Conservation (phyloP, 2,113 vertebrate genomes). For the Chloropsis cyanopogon region DNA sequence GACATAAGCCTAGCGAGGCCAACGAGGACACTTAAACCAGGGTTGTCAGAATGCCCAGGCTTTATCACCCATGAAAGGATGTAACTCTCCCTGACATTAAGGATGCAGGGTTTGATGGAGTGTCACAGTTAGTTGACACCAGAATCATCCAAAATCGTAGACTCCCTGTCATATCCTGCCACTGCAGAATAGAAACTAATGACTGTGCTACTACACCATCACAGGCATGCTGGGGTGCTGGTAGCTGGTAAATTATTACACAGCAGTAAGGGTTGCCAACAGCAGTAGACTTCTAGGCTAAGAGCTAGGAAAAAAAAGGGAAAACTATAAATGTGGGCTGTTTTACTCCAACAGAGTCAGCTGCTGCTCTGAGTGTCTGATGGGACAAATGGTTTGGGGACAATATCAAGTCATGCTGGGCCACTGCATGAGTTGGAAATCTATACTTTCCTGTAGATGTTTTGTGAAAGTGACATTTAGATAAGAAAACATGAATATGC, state of each 20-base stretch:
- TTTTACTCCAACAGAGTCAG: background rate
- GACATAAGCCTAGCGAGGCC: constrained; percentile 76
- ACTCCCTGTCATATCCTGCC: constrained; percentile 74
- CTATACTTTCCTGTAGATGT: background rate
- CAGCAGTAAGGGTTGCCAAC: constrained; percentile 12
- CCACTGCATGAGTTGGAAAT: background rate
- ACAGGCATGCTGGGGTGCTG: constrained; percentile 47
- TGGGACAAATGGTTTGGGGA: constrained; percentile 9
- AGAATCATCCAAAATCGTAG: constrained; percentile 72
- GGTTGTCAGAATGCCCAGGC: constrained; percentile 70
- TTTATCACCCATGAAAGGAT: constrained; percentile 77
- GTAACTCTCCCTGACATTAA: constrained; percentile 78
- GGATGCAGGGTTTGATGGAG: constrained; percentile 76
- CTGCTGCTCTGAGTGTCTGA: background rate
- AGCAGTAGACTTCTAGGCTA: constrained; percentile 44
- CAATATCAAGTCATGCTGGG: background rate
- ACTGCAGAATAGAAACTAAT: constrained; percentile 70
- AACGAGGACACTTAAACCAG: constrained; percentile 71
- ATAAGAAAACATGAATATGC: constrained; percentile 3
- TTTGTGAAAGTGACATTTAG: background rate
- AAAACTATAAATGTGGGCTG: background rate
- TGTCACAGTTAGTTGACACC: constrained; percentile 81
- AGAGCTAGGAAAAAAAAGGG: background rate
- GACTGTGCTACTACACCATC: constrained; percentile 63
- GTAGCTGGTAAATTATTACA: constrained; percentile 63